Percentiles rank a stretch among this genome's conserved stretches.
Conservation (phyloP, 2,888 invertebrate genomes). For the Drosophila nr. fundita region DNA sequence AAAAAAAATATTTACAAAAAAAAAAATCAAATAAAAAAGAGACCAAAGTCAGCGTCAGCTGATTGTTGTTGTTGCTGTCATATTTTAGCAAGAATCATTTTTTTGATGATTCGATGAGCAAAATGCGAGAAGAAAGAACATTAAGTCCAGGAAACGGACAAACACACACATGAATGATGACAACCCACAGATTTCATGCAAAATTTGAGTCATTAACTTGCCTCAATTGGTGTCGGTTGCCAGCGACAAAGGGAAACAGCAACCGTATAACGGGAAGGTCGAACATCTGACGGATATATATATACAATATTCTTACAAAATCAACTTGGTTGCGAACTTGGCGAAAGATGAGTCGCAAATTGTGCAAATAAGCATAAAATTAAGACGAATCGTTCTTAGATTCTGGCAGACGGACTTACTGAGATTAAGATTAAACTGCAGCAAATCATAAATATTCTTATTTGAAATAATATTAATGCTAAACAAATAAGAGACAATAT, state of each 20-base stretch:
- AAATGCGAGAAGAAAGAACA: conserved; percentile 61
- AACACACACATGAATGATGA: conserved; percentile 32
- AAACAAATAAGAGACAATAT: not conserved
- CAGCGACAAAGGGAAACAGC: conserved; percentile 37
- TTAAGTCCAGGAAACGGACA: conserved; percentile 58
- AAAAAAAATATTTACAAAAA: not conserved
- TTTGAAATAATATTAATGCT: not conserved
- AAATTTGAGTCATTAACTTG: conserved; percentile 67
- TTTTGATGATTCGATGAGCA: conserved; percentile 59
- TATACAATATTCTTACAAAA: conserved; percentile 1
- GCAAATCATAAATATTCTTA: not conserved
- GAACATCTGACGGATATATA: not conserved
- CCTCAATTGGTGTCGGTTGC: conserved; percentile 30
- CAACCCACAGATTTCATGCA: conserved; percentile 37
- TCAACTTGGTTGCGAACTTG: not conserved
- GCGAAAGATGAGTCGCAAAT: not conserved
- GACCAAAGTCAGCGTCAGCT: conserved; percentile 32
- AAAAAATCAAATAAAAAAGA: conserved; percentile 25
- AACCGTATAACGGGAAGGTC: conserved; percentile 4
- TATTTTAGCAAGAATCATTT: conserved; percentile 37
- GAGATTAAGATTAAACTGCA: not conserved
- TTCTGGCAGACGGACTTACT: not conserved
- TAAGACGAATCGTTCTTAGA: not conserved
- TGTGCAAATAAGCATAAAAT: not conserved
- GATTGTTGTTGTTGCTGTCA: conserved; percentile 20